Base-by-base conservation (phyloP, 2,888 invertebrate species). In the Acleris sparsana region DNA sequence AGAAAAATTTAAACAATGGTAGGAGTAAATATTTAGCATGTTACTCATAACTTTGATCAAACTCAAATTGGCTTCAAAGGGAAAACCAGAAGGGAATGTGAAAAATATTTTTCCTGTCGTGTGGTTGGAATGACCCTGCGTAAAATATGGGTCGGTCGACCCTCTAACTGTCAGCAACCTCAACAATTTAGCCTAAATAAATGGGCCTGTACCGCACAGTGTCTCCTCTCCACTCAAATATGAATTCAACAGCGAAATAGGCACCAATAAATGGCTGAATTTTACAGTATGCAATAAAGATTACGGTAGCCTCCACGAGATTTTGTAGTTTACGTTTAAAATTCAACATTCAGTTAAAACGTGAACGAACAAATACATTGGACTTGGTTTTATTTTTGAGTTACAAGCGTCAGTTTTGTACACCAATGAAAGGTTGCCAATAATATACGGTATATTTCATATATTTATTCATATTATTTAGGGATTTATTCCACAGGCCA, bases 131-230 rank as follows among this genome's bases (percentile, higher is more conserved):
- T 57, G 56, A 52, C 39, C 55, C 56, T 48, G 48, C 39, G 57
- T 48, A 61, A 60, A 57, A 66, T 66, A 57, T 66, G 57, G 66
- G 66, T 62, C 66, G 57, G 52, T 48, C 59, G 43, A 57, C 61
- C 65, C 60, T 65, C 65, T 13, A 51, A 52, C 57, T 57, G 62
- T 53, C 49, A 52, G 53, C 39, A 62, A 57, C 66, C 66, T 62
- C 62, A 66, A 66, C 57, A 62, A 66, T 66, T 62, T 62, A 39
- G 46, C 48, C 56, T 46, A 57, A 61, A 66, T 66, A 66, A 66
- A 66, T 48, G 57, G 63, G 58, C 22, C 53, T 51, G 33, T 18
- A 56, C 56, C 56, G 29, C 52, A 57, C 33, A 13, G 43, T 22
- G 17, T 59, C 49, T 44, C n/a, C 17, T 20, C 22, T 16, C 57